Base-by-base conservation (phyloP, 2,113 vertebrate genomes). In the Hymenochirus boettgeri region DNA sequence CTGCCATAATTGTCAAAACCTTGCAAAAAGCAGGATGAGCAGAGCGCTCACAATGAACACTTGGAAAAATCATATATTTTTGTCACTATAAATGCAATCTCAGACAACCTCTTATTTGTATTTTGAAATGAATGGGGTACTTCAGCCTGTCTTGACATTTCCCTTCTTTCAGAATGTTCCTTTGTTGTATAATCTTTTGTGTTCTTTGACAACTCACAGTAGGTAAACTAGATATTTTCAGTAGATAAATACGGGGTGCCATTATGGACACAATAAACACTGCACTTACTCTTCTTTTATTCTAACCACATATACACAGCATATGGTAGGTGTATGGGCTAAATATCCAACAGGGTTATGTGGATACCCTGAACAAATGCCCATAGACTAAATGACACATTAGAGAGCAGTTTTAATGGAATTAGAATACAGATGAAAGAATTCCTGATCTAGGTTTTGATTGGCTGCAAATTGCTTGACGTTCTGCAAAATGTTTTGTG, bases 41-140 rank as follows among this genome's bases (percentile, higher is more conserved):
- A 24, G 52, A 51, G 55, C 35, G 59, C 64, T 66, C 23, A 66
- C 29, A 59, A 51, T 39, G 55, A 58, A 66, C 55, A 66, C 55
- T 66, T 66, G 64, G 64, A 52, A 66, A n/a, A 66, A 66, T 66
- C 64, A 66, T 57, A 66, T 52, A 57, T 66, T 66, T 66, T 58
- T 58, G 64, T 51, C 26, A 52, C 45, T 48, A 66, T 59, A 66
- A 66, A 66, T 66, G 64, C 55, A 57, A 58, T 66, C 64, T 58
- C 55, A 48, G 55, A 59, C 63, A 66, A 57, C 55, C 64, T 66
- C 64, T 66, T 66, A 66, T 66, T 66, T 66, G 55, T 51, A 66
- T 58, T 66, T 66, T 58, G 46, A 66, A 66, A 66, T 66, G 46
- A 66, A 66, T 52, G 51, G 64, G 64, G n/a, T 59, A 52, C 64